Evolutionary conservation across 2,888 invertebrate species (phyloP), one percentile per base, ranked within the genome.

Genomic region (Volucella bombylans): DNA sequence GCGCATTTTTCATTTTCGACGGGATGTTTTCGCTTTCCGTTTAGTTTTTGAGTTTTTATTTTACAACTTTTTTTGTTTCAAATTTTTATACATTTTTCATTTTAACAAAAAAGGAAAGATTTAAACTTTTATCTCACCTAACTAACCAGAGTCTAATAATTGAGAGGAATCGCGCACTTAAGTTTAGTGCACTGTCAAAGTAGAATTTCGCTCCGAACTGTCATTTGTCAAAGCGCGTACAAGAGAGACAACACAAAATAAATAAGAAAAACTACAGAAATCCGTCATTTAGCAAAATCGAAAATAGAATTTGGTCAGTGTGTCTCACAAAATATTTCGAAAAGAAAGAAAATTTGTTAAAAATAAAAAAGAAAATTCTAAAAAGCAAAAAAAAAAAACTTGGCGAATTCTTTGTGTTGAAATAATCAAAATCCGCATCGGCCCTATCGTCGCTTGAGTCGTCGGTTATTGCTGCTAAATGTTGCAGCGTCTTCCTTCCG

Each of bases 1-100:
- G 81, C 72, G 76, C 76, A 81, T 65, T 81, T 85, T 85, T 81
- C 52, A 52, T 76, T 81, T 76, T 31, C n/a, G 68, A 77, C 62
- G 67, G 85, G 59, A 85, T 77, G 76, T 50, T 31, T 67, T 68
- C 72, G 72, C 76, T 76, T 72, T 85, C 81, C 81, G 71, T 76
- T 85, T 85, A 76, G 68, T 76, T 85, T 82, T 80, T 81, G 52
- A 47, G 55, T 82, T 78, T 47, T 71, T 73, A 57, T 65, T 76
- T 74, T 78, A 4, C 31, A 31, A 31, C 31, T 6, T 31, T 31
- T 31, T 31, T 31, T 31, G 6, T 31, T 4, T 31, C 31, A 6
- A 31, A 31, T 31, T 31, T 31, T 31, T 31, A 31, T 54, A 50
- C 15, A 52, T 23, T 73, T 78, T 73, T 69, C 39, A 76, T 72